Conservation (phyloP, 2,797 vertebrate species). For the Eremophila alpestris region DNA sequence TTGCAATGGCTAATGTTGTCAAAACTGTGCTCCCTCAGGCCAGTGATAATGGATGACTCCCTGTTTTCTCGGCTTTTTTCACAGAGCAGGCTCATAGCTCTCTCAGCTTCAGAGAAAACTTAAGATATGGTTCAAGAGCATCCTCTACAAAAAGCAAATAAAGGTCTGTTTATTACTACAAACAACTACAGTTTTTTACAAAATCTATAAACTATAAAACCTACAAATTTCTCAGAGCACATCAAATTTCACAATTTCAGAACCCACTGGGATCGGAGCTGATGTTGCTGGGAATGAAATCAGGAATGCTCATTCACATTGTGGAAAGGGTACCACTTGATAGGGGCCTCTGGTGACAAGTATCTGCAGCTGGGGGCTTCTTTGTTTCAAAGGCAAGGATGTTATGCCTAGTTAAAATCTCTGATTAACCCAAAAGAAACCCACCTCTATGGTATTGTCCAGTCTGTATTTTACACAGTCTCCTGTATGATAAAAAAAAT, state of each 20-base stretch:
- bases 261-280: not conserved
- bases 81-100: not conserved
- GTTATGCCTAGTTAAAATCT: not conserved
- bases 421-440: not conserved
- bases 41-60: not conserved
- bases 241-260: not conserved
- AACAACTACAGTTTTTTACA: not conserved
- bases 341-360: not conserved
- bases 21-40: slow-evolving; percentile 3
- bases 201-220: not conserved
- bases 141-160: not conserved
- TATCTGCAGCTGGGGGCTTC: not conserved
- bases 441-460: not conserved
- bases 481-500: not conserved
- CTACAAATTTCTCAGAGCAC: not conserved
- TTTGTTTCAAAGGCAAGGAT: not conserved
- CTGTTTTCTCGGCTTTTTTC: not conserved
- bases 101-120: not conserved
- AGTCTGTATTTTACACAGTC: not conserved
- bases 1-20: not conserved
- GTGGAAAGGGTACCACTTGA: not conserved
- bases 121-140: not conserved
- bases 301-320: fast-evolving
- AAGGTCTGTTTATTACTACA: not conserved
- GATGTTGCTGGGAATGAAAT: not conserved